These are phyloP conservation scores for Drosophila bifasciata DNA, from an alignment of 1,140 invertebrate species.

Conservation along the genomic window DNA sequence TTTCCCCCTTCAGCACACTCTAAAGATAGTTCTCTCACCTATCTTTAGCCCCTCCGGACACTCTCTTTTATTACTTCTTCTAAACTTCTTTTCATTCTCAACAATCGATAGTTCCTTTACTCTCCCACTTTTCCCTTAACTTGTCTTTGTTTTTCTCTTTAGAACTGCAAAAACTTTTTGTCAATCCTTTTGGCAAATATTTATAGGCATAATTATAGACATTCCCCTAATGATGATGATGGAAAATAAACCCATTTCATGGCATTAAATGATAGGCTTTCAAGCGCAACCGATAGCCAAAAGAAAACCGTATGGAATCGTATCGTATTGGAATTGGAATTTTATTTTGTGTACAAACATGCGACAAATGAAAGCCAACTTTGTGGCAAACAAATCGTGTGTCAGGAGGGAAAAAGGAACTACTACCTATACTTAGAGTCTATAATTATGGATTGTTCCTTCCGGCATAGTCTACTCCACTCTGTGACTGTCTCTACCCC, in stretches of 20 bases:
- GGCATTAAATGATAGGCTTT: constrained; percentile 32
- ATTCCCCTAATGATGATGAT: constrained; percentile 10
- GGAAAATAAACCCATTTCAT: constrained; percentile 69
- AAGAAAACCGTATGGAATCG: constrained; percentile 40
- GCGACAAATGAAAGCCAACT: constrained; percentile 76
- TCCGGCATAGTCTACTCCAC: neutral
- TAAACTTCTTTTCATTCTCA: no score
- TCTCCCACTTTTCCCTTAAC: neutral
- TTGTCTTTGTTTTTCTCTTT: constrained; percentile 19
- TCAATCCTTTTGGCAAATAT: constrained; percentile 60
- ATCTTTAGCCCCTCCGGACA: no score
- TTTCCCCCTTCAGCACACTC: no score
- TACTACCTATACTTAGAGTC: constrained; percentile 16
- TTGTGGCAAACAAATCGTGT: constrained; percentile 76
- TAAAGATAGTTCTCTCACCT: no score
- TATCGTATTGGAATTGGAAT: constrained; percentile 48
- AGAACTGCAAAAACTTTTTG: constrained; percentile 35
- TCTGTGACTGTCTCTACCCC: no score
- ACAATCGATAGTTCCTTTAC: neutral
- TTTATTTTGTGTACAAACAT: constrained; percentile 72
- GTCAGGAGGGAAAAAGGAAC: no score
- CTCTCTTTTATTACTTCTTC: no score
- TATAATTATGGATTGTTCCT: constrained; percentile 47
- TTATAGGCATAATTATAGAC: constrained; percentile 74
- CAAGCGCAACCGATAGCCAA: neutral